Evolutionary conservation across 23 tunicate genomes (phyloP).

Genomic region (Styela clava): DNA sequence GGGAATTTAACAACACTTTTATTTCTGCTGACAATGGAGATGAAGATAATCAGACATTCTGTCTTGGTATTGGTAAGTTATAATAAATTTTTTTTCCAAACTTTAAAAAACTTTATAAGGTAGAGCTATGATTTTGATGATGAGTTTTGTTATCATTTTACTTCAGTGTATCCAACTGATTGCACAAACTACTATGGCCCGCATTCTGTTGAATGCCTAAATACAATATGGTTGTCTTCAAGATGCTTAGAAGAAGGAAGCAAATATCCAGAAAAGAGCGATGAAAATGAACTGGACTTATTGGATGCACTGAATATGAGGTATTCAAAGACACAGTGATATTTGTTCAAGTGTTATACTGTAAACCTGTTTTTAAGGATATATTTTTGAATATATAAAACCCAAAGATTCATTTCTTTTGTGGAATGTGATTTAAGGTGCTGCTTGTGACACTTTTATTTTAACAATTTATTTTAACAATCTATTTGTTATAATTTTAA

Average conservation of each 20-base stretch:
- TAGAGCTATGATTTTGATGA: too few relatives aligned
- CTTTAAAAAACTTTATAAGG: background rate
- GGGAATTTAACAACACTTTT: background rate
- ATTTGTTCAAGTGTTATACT: too few relatives aligned
- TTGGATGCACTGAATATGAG: background rate
- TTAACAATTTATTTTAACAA: too few relatives aligned
- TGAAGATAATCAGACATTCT: background rate
- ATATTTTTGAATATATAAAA: too few relatives aligned
- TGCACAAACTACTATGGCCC: background rate
- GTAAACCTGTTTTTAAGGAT: too few relatives aligned
- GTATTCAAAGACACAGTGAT: too few relatives aligned
- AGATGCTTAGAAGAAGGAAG: conserved; percentile 10
- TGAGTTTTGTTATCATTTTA: too few relatives aligned
- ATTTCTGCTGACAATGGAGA: background rate
- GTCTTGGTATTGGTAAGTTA: background rate
- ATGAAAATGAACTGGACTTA: background rate
- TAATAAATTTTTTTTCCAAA: background rate
- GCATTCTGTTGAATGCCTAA: conserved; percentile 3
- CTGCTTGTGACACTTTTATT: too few relatives aligned
- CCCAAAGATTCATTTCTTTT: too few relatives aligned
- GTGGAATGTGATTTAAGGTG: too few relatives aligned
- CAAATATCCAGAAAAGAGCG: background rate
- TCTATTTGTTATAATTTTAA: too few relatives aligned
- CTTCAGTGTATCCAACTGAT: background rate
- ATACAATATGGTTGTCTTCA: background rate